A percentile compares a stretch with the other conserved stretches of the same genome.
These are phyloP conservation scores for Limanda limanda DNA, from an alignment of 2,113 vertebrate genomes.

Conservation along the genomic window DNA sequence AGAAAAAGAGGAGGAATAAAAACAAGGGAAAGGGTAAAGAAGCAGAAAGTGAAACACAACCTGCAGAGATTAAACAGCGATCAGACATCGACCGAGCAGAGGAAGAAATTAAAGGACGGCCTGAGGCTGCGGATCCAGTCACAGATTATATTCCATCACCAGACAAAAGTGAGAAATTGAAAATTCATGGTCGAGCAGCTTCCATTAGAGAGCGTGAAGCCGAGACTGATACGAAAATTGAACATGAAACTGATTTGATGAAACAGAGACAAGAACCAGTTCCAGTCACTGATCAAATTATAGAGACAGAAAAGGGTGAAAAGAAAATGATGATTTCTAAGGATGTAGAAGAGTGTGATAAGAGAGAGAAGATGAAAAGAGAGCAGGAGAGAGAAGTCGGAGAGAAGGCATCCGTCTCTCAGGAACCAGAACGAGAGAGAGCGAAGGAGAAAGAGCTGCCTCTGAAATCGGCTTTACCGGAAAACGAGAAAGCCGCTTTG, in stretches of 20 bases:
- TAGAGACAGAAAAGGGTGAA: conserved; percentile 24
- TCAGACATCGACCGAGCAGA: conserved; percentile 20
- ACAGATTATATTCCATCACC: conserved; percentile 7
- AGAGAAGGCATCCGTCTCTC: conserved; percentile 32
- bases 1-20: conserved; percentile 78
- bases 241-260: conserved; percentile 5
- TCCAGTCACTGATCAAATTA: not conserved
- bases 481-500: conserved; percentile 73
- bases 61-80: conserved; percentile 18
- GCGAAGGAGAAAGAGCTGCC: conserved; percentile 39
- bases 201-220: not conserved
- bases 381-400: conserved; percentile 19
- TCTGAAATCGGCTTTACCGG: conserved; percentile 61
- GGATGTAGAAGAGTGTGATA: conserved; percentile 23
- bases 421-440: conserved; percentile 16
- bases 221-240: conserved; percentile 8
- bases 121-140: not conserved
- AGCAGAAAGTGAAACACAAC: conserved; percentile 35
- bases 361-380: conserved; percentile 24
- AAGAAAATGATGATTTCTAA: not conserved
- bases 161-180: conserved; percentile 1
- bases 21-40: conserved; percentile 70
- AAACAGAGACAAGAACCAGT: conserved; percentile 15
- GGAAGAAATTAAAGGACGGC: not conserved
- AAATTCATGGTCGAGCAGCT: not conserved